A percentile compares a stretch with the other conserved stretches of the same genome.
Conservation (phyloP, 2,888 invertebrate genomes). For the Tethea ocularis region DNA sequence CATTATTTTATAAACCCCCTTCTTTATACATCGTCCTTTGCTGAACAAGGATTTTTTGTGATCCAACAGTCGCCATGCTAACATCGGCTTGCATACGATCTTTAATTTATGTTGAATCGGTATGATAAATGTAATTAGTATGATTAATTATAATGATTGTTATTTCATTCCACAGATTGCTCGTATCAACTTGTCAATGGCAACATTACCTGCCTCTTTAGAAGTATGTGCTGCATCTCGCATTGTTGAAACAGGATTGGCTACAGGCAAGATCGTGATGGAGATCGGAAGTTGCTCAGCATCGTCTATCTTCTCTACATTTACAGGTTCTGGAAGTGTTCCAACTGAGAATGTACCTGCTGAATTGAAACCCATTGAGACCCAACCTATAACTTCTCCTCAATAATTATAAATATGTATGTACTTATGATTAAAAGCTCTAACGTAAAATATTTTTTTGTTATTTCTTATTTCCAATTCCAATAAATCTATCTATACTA, state of each 20-base stretch:
- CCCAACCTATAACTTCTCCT: not conserved
- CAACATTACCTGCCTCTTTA: constrained; percentile 60
- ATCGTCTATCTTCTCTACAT: constrained; percentile 45
- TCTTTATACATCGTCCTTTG: too few species aligned
- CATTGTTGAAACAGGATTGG: constrained; percentile 59
- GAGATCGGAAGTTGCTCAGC: constrained; percentile 67
- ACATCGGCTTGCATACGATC: too few species aligned
- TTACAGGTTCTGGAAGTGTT: constrained; percentile 33
- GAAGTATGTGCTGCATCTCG: constrained; percentile 66
- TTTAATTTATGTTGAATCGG: too few species aligned
- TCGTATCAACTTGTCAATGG: constrained; percentile 61
- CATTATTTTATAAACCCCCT: too few species aligned
- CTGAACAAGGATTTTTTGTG: too few species aligned
- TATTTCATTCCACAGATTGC: constrained; percentile 50
- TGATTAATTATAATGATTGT: not conserved
- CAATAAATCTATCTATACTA: too few species aligned
- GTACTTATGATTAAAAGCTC: not conserved
- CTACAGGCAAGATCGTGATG: constrained; percentile 60
- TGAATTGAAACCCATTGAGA: constrained; percentile 6
- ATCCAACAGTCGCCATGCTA: too few species aligned
- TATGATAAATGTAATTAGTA: too few species aligned
- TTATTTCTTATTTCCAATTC: too few species aligned
- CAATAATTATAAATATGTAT: not conserved
- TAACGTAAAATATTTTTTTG: not conserved
- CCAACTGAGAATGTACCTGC: not conserved